phyloP scores from a whole-genome alignment of 2,888 invertebrate species.

The Lamellibrachia columna region DNA sequence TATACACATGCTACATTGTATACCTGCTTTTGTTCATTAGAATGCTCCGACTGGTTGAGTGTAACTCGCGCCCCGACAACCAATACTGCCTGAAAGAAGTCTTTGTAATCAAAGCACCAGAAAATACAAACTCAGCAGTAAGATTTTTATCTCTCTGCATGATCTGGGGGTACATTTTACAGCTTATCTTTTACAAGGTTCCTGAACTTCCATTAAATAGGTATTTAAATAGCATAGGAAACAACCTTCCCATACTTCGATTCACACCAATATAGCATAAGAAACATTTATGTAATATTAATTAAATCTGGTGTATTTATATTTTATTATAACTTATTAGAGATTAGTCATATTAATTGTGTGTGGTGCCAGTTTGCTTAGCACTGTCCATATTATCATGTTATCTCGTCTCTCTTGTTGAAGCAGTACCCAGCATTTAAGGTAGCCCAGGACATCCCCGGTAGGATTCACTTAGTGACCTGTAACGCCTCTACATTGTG shows the following conservation, averaged over 20 bases:
- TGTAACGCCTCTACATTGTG: background rate
- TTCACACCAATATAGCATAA: background rate
- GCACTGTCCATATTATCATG: background rate
- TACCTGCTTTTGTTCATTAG: background rate
- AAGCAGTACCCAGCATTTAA: background rate
- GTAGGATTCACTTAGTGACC: background rate
- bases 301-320: background rate
- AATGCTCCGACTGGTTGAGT: background rate
- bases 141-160: background rate
- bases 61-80: background rate
- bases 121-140: background rate
- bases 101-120: conserved; percentile 5
- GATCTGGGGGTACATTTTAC: background rate
- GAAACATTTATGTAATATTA: background rate
- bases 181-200: background rate
- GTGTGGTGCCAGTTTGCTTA: background rate
- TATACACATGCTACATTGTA: background rate
- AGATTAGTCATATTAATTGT: background rate
- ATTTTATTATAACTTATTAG: background rate
- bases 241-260: background rate
- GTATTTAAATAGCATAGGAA: background rate
- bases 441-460: background rate
- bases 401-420: background rate
- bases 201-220: background rate
- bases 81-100: background rate